These are phyloP conservation scores for Mythimna ferrago DNA, from an alignment of 2,888 invertebrate genomes.

Conservation along the genomic window DNA sequence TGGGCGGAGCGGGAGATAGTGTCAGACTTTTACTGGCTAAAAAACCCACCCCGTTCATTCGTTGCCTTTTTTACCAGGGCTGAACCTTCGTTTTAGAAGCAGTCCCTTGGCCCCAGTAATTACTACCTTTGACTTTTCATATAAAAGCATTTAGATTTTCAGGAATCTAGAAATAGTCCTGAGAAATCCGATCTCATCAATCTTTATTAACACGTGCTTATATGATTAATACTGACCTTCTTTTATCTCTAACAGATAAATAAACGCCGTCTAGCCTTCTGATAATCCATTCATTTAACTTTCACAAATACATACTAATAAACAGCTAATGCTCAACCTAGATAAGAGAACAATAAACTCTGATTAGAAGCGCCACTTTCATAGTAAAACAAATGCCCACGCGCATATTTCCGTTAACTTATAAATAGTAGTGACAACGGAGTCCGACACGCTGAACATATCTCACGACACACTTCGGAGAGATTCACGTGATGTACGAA, in stretches of 20 bases:
- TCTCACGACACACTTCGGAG: conserved; percentile 30
- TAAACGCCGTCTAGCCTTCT: neutral
- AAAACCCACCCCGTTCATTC: no score
- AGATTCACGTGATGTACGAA: conserved; percentile 11
- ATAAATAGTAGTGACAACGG: conserved; percentile 59
- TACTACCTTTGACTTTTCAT: neutral
- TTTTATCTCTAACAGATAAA: no score
- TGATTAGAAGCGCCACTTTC: conserved; percentile 45
- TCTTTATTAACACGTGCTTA: no score
- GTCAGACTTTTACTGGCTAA: no score
- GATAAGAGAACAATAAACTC: conserved; percentile 46
- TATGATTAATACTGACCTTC: no score
- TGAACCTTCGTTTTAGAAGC: no score
- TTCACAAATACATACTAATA: conserved; percentile 18
- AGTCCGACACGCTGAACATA: conserved; percentile 42
- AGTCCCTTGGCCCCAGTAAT: neutral
- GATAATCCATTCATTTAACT: conserved; percentile 24
- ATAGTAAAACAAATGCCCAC: conserved; percentile 55
- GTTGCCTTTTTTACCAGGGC: no score
- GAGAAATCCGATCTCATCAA: no score
- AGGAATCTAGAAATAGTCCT: neutral
- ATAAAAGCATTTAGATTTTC: neutral
- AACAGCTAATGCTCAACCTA: conserved; percentile 29
- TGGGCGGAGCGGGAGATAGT: no score
- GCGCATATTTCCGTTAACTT: conserved; percentile 54